Evolutionary conservation across 2,797 vertebrate species (phyloP), one percentile per base, ranked within the genome.

Genomic region (Threskiornis aethiopicus): DNA sequence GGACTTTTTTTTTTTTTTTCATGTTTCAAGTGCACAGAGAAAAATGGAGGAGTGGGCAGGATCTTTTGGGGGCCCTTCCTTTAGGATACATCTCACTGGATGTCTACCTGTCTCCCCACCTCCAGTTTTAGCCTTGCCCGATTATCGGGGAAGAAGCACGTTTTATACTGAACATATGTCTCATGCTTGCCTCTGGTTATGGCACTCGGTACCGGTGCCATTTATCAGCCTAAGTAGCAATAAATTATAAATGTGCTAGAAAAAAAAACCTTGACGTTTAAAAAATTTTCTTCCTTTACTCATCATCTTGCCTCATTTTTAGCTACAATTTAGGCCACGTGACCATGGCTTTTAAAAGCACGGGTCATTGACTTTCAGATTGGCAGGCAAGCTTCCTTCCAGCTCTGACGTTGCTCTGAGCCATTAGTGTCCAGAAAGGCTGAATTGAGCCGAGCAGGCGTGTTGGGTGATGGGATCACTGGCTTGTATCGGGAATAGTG

Each of bases 81-180:
- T 57, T 13, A 62, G 49, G 42, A 18, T 21, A 2, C 12, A 16
- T 41, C 66, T 67, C 10, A 0, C 18, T 47, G 31, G n/a, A 9
- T 22, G 13, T 16, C 71, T n/a, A 5, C 46, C 3, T 6, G 11
- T 35, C 22, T 66, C n/a, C 49, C 22, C 16, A 7, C 37, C 51
- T 72, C 54, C 19, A 11, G 22, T 47, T 44, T 42, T 11, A 49
- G 5, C 31, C 19, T 37, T 58, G 11, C 26, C 11, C 0, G 0
- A 25, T 57, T 46, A 21, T 14, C 2, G 0, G 44, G 44, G 15
- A 75, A 19, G 14, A 16, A 42, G 13, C 17, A 7, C 4, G 0
- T 65, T 64, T 58, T 69, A 8, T n/a, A 29, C 19, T 41, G 5
- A 59, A 65, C 10, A 6, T 39, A 5, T 20, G 39, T 65, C 46